phyloP scores from a whole-genome alignment of 2,113 vertebrate species.

The Natator depressus region DNA sequence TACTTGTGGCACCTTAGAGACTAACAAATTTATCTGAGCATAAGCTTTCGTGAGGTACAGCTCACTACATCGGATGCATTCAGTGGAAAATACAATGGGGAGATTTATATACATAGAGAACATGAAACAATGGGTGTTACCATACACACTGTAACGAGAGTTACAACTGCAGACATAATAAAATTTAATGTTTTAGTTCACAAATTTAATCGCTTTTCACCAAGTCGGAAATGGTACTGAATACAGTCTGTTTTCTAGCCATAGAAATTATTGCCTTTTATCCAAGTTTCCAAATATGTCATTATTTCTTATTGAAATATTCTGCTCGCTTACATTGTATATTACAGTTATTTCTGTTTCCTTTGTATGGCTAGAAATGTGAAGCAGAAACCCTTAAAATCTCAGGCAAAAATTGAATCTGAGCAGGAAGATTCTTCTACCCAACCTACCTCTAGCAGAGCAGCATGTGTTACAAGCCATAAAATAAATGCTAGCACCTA shows the following conservation, averaged over 20 bases:
- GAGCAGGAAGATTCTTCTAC: constrained; percentile 75
- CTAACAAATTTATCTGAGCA: too few species aligned
- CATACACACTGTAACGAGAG: too few species aligned
- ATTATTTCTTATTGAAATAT: background rate
- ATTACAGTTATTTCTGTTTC: constrained; percentile 10
- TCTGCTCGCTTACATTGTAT: background rate
- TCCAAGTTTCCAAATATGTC: background rate
- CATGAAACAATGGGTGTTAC: too few species aligned
- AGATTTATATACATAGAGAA: too few species aligned
- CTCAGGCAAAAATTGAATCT: constrained; percentile 83
- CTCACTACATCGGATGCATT: too few species aligned
- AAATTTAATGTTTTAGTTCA: background rate
- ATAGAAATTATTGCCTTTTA: background rate
- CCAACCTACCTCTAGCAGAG: constrained; percentile 91
- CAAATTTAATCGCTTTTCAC: background rate
- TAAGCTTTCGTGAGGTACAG: too few species aligned
- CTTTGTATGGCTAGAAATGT: constrained; percentile 76
- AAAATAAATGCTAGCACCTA: constrained; percentile 41
- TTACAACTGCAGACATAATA: background rate
- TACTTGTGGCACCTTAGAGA: too few species aligned
- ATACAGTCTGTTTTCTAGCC: background rate
- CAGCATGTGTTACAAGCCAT: constrained; percentile 40
- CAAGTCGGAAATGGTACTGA: background rate
- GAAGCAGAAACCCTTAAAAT: constrained; percentile 82
- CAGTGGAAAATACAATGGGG: too few species aligned